These are phyloP conservation scores for Octopus sinensis DNA, from an alignment of 1,140 invertebrate genomes.

Conservation along the genomic window DNA sequence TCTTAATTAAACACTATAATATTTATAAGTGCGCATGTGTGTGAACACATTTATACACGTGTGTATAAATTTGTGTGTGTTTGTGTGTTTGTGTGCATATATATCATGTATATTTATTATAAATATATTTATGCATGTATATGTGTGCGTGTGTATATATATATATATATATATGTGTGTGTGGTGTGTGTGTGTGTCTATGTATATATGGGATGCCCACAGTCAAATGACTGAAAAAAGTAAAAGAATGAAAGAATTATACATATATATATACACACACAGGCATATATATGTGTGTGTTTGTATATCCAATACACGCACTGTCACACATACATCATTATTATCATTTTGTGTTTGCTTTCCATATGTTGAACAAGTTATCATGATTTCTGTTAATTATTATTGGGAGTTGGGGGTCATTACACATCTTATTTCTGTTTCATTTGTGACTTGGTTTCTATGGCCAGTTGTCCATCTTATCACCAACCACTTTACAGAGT, in stretches of 20 bases:
- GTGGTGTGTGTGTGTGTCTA: neutral
- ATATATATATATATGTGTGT: neutral
- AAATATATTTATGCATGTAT: neutral
- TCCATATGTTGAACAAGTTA: no score
- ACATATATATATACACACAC: slow-evolving; percentile 7
- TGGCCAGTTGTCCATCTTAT: no score
- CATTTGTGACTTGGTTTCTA: no score
- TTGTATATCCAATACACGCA: neutral
- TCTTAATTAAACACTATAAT: no score
- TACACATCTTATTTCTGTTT: no score
- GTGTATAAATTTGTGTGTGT: neutral
- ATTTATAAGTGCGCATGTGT: neutral
- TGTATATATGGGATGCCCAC: neutral
- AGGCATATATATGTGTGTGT: neutral
- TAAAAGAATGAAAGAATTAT: neutral
- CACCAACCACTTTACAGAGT: no score
- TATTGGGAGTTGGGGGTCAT: no score
- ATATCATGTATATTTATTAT: neutral
- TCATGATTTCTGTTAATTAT: no score
- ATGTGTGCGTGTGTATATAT: neutral
- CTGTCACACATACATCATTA: no score
- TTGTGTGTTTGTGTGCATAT: neutral
- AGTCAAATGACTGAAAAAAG: no score
- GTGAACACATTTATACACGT: neutral
- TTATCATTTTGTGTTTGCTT: no score